Base-by-base conservation (phyloP, 2,797 vertebrate genomes). In the Coccyzus lansbergi region DNA sequence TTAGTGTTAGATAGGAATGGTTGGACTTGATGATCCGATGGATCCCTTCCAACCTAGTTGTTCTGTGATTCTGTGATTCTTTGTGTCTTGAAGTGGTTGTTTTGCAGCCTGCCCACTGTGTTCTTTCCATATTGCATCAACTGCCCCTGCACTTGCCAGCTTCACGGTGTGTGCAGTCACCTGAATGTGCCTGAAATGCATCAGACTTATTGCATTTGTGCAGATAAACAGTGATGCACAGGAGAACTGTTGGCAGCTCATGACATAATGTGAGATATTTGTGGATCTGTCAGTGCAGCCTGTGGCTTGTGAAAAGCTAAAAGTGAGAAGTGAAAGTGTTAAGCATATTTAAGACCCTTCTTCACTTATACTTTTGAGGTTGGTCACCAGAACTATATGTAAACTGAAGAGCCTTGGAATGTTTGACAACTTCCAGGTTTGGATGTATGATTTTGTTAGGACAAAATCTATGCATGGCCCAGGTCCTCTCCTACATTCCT, bases 91-190 rank as follows among this genome's bases (percentile, higher is more conserved):
- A 59, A 55, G 11, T 21, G 24, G n/a, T 29, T 74, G 31, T 46
- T 91, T 63, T 60, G 52, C 75, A 88, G 78, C 56, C 49, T 52
- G 36, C 15, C 19, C 21, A 5, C 42, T 42, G 33, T 4, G 3
- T 83, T 62, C 42, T 55, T 78, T 42, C 59, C 77, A 1, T 22
- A 40, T 38, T 55, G 69, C 34, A 6, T 69, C 87, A 80, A 44
- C 48, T 89, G 22, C 11, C 75, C 28, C 31, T 63, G 59, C 34
- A 5, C 46, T 36, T 84, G 70, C 46, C 63, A 69, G 69, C 59
- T 79, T 24, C 40, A 5, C 52, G 16, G 52, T 12, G 21, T 26
- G 52, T 6, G 12, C 52, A 20, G 3, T 19, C 0, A 0, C 24
- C 42, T 42, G 81, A 42, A 59, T 33, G 36, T 21, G 48, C 60